Conservation (phyloP, 2,888 invertebrate species). For the Apamea monoglypha region DNA sequence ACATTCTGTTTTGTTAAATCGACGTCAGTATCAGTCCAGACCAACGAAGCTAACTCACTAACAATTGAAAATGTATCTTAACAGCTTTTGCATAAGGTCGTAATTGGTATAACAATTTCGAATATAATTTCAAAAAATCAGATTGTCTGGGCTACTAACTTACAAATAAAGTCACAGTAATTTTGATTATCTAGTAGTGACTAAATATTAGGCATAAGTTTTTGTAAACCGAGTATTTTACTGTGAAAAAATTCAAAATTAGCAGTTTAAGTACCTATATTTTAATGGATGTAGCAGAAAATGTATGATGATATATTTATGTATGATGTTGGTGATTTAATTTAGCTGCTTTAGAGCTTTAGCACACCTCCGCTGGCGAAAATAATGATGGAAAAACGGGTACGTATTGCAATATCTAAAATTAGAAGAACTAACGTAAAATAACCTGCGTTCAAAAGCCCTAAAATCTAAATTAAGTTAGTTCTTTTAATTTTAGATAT, state of each 20-base stretch:
- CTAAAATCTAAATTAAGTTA: no score
- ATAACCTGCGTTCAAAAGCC: no score
- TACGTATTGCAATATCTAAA: no score
- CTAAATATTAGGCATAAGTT: conserved; percentile 3
- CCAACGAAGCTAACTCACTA: neutral
- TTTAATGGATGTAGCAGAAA: conserved; percentile 22
- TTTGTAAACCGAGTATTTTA: conserved; percentile 19
- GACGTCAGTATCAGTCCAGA: neutral
- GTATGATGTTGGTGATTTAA: conserved; percentile 30
- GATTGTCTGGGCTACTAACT: neutral
- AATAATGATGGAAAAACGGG: no score
- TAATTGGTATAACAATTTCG: neutral
- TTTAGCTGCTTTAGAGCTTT: conserved; percentile 12
- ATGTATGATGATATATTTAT: conserved; percentile 14
- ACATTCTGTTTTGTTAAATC: neutral
- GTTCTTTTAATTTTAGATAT: no score
- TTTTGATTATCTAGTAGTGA: neutral
- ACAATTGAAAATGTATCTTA: neutral
- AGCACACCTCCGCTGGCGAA: no score
- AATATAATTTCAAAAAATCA: no score
- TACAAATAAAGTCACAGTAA: neutral
- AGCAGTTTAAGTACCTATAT: neutral
- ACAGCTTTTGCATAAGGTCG: fast-evolving
- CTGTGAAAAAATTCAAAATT: conserved; percentile 5
- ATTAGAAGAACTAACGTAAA: no score